These are phyloP conservation scores for Botrylloides violaceus DNA, from an alignment of 23 tunicate species.

Conservation along the genomic window DNA sequence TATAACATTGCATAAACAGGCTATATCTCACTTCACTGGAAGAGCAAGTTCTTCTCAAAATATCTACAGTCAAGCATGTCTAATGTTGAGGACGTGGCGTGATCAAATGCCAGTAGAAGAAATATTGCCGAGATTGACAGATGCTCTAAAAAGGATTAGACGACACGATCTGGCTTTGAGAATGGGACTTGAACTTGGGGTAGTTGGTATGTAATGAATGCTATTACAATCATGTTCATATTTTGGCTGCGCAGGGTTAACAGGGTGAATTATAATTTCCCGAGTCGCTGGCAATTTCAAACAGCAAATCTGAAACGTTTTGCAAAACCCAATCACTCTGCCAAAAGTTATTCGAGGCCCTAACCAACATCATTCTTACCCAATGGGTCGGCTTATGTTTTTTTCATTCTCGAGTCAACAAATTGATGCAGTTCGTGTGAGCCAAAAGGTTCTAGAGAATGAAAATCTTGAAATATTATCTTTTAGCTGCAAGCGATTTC, in stretches of 20 bases:
- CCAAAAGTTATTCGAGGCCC: no score
- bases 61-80: slow-evolving; percentile 67
- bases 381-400: no score
- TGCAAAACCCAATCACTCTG: no score
- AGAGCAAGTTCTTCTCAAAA: slow-evolving; percentile 87
- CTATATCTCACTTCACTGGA: slow-evolving; percentile 71
- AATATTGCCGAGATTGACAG: slow-evolving; percentile 64
- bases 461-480: background rate
- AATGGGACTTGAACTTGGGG: slow-evolving; percentile 58
- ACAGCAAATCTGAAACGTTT: no score
- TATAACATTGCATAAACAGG: slow-evolving; percentile 19
- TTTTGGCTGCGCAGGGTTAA: no score
- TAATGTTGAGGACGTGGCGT: slow-evolving; percentile 87
- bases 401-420: no score
- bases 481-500: slow-evolving; percentile 21
- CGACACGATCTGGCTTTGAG: slow-evolving; percentile 73
- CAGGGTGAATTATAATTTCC: no score
- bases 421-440: no score
- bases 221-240: no score
- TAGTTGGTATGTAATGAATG: slow-evolving; percentile 21
- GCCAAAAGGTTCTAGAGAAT: no score
- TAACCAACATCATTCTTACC: no score
- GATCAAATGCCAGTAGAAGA: slow-evolving; percentile 49
- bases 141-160: slow-evolving; percentile 66
- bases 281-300: no score